Evolutionary conservation across 1,140 invertebrate species (phyloP), one percentile per base, ranked within the genome.

Genomic region (Drosophila novamexicana): DNA sequence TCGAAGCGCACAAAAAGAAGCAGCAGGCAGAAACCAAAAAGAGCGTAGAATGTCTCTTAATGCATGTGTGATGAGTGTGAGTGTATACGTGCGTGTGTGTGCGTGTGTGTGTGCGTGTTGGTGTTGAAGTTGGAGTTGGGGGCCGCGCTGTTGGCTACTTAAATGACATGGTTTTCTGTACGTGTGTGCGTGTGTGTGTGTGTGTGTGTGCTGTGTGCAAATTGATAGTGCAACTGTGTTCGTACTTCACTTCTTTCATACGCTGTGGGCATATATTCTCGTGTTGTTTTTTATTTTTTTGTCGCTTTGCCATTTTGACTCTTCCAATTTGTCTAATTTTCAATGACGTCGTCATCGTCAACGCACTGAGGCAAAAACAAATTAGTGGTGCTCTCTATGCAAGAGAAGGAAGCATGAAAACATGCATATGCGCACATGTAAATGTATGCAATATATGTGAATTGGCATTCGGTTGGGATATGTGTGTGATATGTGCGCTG

Each of bases 311-410:
- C 83, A 67, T 88, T 88, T 88, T 70, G 80, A 84, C 83, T 86
- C 74, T 73, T 59, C 39, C 84, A 88, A 89, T 88, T 88, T 89
- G 80, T 80, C 84, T 88, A 89, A 88, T 88, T 88, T 88, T 89
- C 84, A 88, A 89, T 89, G 84, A 88, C 79, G 84, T 83, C 83
- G 74, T 59, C 58, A 40, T 29, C 49, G 63, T 70, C 77, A 63
- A 71, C 52, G 79, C 68, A 69, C 57, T 69, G 76, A 88, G 72
- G 79, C 79, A 78, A 80, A 77, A 86, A 80, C 73, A 88, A 88
- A 88, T 88, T 89, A 88, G 77, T 77, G 74, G 45, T 81, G 86
- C 77, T 80, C 42, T 54, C 77, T 77, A 37, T 54, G 66, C 65
- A 67, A 16, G 62, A n/a, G 56, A 34, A 29, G 52, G 62, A 54